Percentiles rank a stretch among this genome's conserved stretches.
Evolutionary conservation across 2,888 invertebrate species (phyloP).

Genomic region (Azorinus chamasolen): DNA sequence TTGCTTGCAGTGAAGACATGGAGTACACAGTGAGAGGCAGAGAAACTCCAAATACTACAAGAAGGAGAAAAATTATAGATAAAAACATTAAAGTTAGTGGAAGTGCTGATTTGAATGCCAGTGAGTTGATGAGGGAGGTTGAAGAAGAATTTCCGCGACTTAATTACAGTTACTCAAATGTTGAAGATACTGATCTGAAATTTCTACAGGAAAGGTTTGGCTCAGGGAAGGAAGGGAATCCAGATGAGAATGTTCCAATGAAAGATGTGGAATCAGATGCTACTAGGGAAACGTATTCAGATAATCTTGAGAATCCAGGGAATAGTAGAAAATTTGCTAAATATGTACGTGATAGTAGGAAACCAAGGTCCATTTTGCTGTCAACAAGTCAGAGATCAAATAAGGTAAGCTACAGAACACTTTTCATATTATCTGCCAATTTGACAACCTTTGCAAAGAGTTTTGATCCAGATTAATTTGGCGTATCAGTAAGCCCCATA

Average conservation of each 20-base stretch:
- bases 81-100: constrained; percentile 69
- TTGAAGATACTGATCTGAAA: constrained; percentile 68
- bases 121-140: constrained; percentile 54
- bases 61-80: constrained; percentile 71
- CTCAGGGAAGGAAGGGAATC: constrained; percentile 15
- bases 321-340: constrained; percentile 76
- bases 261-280: constrained; percentile 16
- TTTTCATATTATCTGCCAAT: too few species aligned
- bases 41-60: constrained; percentile 65
- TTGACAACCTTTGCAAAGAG: too few species aligned
- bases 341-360: constrained; percentile 74
- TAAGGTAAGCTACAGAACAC: constrained; percentile 50
- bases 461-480: too few species aligned
- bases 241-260: constrained; percentile 13
- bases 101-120: constrained; percentile 55
- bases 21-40: constrained; percentile 13
- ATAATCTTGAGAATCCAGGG: constrained; percentile 73
- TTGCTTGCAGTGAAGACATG: not conserved
- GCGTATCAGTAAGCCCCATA: too few species aligned
- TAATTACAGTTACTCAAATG: constrained; percentile 75
- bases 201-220: constrained; percentile 59
- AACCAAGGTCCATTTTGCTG: constrained; percentile 76
- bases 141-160: constrained; percentile 58
- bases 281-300: constrained; percentile 45
- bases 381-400: constrained; percentile 64